Evolutionary conservation across 2,888 invertebrate genomes (phyloP).

Genomic region (Anoncus sp.): DNA sequence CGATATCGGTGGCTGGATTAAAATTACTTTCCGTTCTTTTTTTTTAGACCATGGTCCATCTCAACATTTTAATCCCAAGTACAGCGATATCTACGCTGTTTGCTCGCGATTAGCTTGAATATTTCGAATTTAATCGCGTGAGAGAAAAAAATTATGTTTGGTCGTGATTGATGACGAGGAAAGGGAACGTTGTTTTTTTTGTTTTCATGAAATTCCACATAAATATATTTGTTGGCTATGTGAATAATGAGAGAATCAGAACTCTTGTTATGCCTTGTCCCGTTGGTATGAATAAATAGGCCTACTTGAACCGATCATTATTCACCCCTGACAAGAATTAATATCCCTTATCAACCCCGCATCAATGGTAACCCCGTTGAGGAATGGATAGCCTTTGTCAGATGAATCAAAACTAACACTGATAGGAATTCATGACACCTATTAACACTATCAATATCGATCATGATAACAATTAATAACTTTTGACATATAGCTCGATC

Average conservation of each 20-base stretch:
- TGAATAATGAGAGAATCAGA: too few relatives aligned
- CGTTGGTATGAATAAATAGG: too few relatives aligned
- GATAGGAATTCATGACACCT: too few relatives aligned
- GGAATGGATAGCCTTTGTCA: too few relatives aligned
- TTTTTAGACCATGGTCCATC: slow-evolving; percentile 1
- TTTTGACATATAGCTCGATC: background rate
- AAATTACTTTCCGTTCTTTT: slow-evolving; percentile 26
- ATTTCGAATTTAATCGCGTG: background rate
- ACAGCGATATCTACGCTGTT: background rate
- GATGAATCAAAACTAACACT: too few relatives aligned
- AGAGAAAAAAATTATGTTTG: background rate
- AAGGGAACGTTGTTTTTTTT: background rate
- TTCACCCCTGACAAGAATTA: too few relatives aligned
- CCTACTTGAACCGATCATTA: too few relatives aligned
- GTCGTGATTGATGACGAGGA: background rate
- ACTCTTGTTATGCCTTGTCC: too few relatives aligned
- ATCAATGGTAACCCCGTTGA: too few relatives aligned
- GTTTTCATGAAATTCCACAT: background rate
- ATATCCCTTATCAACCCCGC: too few relatives aligned
- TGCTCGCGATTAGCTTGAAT: background rate
- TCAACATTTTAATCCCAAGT: background rate
- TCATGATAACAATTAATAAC: background rate
- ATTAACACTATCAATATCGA: background rate
- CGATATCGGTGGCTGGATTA: slow-evolving; percentile 31
- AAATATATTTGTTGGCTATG: background rate